phyloP scores from a whole-genome alignment of 2,888 invertebrate species.

The Sesamia inferens region DNA sequence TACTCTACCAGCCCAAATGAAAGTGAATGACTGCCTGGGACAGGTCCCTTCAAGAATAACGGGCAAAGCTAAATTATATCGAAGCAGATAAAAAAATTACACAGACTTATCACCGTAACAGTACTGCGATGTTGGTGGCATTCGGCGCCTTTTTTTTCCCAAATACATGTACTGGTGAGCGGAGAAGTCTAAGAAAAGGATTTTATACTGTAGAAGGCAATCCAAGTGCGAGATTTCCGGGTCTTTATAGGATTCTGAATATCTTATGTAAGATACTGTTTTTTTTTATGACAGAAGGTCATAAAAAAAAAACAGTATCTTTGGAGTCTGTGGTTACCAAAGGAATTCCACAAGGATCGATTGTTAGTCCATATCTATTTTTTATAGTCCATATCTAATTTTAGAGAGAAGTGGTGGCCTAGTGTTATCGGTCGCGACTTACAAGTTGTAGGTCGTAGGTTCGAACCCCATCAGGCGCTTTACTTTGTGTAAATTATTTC shows the following conservation, averaged over 20 bases:
- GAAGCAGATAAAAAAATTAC: conserved; percentile 63
- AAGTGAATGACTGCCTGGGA: conserved; percentile 45
- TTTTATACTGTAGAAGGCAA: conserved; percentile 7
- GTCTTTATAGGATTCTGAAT: too few relatives aligned
- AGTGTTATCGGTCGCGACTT: too few relatives aligned
- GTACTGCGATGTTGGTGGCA: conserved; percentile 66
- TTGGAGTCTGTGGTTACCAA: neutral
- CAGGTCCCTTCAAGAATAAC: conserved; percentile 52
- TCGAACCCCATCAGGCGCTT: too few relatives aligned
- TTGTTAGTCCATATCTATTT: neutral
- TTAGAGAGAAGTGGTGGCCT: too few relatives aligned
- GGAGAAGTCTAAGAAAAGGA: conserved; percentile 22
- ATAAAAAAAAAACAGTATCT: neutral
- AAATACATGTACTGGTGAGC: conserved; percentile 52
- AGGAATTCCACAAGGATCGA: neutral
- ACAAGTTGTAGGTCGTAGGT: too few relatives aligned
- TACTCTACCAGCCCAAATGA: conserved; percentile 30
- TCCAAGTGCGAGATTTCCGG: neutral
- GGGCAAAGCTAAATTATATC: conserved; percentile 63
- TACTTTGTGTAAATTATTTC: too few relatives aligned
- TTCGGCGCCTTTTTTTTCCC: conserved; percentile 59
- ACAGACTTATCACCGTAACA: conserved; percentile 64
- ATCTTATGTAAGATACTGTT: neutral
- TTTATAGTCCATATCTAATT: too few relatives aligned
- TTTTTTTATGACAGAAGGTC: too few relatives aligned